Evolutionary conservation across 2,113 vertebrate species (phyloP).

Genomic region (Pterocles burchelli): DNA sequence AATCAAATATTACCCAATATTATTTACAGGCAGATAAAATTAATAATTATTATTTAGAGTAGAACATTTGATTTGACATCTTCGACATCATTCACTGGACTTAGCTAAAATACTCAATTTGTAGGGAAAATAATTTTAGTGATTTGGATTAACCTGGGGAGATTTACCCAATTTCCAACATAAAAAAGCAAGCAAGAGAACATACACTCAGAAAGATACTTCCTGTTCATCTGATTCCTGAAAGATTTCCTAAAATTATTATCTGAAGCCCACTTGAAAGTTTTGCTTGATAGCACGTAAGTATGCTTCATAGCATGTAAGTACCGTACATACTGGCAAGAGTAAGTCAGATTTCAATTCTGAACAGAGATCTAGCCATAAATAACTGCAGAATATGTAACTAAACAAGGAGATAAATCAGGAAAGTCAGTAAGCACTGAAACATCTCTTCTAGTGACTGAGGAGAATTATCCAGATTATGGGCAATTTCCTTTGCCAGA

Average conservation of each 20-base stretch:
- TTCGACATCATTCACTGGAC: neutral
- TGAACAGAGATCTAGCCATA: neutral
- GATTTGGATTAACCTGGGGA: neutral
- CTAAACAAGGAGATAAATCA: neutral
- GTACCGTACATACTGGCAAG: conserved; percentile 1
- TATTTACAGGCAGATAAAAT: neutral
- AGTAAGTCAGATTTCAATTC: neutral
- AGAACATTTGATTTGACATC: neutral
- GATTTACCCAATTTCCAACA: neutral
- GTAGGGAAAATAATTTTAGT: neutral
- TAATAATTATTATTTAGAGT: neutral
- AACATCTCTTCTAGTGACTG: neutral
- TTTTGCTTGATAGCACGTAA: neutral
- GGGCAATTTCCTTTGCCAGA: neutral
- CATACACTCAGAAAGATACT: neutral
- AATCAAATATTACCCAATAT: neutral
- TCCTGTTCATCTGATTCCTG: neutral
- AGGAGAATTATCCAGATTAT: neutral
- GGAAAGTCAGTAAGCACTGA: neutral
- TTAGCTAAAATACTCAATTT: neutral
- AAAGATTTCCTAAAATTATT: neutral
- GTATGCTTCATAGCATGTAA: neutral
- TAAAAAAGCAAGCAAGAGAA: neutral
- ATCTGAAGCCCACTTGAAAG: neutral
- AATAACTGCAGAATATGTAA: neutral